Conservation (phyloP, 2,113 vertebrate genomes). For the Petromus typicus region DNA sequence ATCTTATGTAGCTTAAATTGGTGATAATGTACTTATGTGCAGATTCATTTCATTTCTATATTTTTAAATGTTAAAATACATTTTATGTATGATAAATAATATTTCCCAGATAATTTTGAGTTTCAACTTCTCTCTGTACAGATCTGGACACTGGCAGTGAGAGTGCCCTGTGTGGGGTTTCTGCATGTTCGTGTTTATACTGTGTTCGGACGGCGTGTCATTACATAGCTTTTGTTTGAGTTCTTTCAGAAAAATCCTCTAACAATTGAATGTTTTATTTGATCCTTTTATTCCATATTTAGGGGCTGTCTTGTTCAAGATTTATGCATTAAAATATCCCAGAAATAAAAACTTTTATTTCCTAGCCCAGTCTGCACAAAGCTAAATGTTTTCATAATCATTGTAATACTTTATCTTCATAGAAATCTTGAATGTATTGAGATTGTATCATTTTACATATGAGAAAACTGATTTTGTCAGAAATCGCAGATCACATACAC, state of each 20-base stretch:
- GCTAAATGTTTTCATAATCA: not conserved
- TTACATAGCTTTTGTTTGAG: not conserved
- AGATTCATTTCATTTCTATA: not conserved
- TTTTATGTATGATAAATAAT: not conserved
- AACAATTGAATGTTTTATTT: not conserved
- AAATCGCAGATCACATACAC: rapidly evolving
- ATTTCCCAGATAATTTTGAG: not conserved
- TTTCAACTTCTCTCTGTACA: not conserved
- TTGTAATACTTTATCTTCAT: not conserved
- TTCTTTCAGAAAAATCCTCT: not conserved
- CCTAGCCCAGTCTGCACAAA: not conserved
- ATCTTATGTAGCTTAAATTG: not conserved
- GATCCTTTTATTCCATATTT: not conserved
- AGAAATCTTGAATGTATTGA: not conserved
- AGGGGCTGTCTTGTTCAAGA: not conserved
- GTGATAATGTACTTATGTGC: not conserved
- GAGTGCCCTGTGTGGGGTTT: rapidly evolving
- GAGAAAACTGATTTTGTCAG: not conserved
- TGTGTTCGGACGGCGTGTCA: not conserved
- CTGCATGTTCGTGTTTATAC: not conserved
- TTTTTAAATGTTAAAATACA: not conserved
- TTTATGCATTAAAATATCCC: not conserved
- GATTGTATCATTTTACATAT: not conserved
- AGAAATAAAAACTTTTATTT: not conserved
- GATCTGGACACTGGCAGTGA: not conserved